Percentiles rank a stretch among this genome's conserved stretches.
These are phyloP conservation scores for Perizoma flavofasciatum DNA, from an alignment of 2,888 invertebrate genomes.

Conservation along the genomic window DNA sequence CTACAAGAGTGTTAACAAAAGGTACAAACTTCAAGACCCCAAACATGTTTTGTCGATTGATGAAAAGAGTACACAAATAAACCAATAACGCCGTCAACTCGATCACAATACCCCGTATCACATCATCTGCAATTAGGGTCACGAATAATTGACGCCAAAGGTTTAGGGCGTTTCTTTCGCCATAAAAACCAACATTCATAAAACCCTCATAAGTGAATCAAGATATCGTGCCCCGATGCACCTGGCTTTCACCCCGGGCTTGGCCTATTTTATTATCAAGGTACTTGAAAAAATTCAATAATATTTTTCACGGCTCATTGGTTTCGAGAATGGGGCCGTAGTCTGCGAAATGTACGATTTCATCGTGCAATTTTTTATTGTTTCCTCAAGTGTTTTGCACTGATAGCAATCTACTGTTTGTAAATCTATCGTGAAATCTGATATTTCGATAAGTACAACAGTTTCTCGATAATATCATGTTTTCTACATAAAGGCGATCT, in stretches of 20 bases:
- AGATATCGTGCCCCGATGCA: conserved; percentile 77
- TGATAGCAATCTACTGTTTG: conserved; percentile 47
- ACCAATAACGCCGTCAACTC: conserved; percentile 74
- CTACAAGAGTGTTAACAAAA: conserved; percentile 58
- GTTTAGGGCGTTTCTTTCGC: conserved; percentile 71
- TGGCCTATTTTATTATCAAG: conserved; percentile 55
- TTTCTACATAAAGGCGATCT: background rate
- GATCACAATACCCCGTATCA: conserved; percentile 72
- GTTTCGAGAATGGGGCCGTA: conserved; percentile 54
- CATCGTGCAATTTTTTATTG: conserved; percentile 57
- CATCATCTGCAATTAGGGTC: conserved; percentile 83
- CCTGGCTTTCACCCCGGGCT: conserved; percentile 74
- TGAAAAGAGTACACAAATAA: conserved; percentile 64
- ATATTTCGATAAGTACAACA: conserved; percentile 23
- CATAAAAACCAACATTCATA: conserved; percentile 70
- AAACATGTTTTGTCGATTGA: conserved; percentile 56
- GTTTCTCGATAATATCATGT: background rate
- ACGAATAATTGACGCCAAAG: conserved; percentile 79
- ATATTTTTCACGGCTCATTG: conserved; percentile 71
- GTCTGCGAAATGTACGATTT: conserved; percentile 51
- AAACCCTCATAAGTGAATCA: conserved; percentile 79
- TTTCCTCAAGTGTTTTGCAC: conserved; percentile 44
- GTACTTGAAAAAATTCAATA: conserved; percentile 71
- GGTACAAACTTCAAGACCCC: conserved; percentile 57
- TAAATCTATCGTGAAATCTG: conserved; percentile 33